These are phyloP conservation scores for Lasioglossum figueresi DNA, from an alignment of 2,888 invertebrate genomes.

Conservation along the genomic window DNA sequence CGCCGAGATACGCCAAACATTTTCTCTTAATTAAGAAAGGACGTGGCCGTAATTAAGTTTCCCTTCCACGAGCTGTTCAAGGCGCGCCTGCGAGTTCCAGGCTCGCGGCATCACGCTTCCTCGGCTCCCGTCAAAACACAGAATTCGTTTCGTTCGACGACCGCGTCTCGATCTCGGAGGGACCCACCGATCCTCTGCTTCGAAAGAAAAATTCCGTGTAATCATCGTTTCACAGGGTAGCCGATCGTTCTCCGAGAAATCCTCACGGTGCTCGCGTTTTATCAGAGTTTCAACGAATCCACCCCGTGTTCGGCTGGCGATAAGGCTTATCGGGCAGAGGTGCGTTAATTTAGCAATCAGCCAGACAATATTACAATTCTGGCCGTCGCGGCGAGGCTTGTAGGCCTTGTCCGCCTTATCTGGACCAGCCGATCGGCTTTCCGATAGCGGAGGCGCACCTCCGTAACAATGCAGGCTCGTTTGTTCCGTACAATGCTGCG, in stretches of 20 bases:
- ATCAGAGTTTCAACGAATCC: constrained; percentile 16
- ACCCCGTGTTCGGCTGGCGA: constrained; percentile 24
- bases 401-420: constrained; percentile 48
- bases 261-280: neutral
- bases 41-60: constrained; percentile 74
- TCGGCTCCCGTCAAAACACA: constrained; percentile 33
- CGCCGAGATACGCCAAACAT: constrained; percentile 72
- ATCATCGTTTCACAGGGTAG: neutral
- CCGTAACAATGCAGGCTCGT: constrained; percentile 32
- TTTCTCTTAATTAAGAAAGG: constrained; percentile 77
- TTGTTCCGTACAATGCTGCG: neutral
- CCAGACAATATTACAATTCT: constrained; percentile 48
- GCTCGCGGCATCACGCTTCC: constrained; percentile 27
- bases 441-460: constrained; percentile 43
- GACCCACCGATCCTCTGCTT: neutral
- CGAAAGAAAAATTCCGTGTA: neutral
- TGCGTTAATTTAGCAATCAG: constrained; percentile 55
- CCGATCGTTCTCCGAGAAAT: constrained; percentile 24
- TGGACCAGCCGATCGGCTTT: constrained; percentile 44
- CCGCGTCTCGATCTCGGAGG: neutral
- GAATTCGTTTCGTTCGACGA: constrained; percentile 16
- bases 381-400: constrained; percentile 27
- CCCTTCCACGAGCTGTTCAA: constrained; percentile 49
- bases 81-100: constrained; percentile 31
- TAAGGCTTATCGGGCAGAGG: constrained; percentile 41